Evolutionary conservation across 2,113 vertebrate species (phyloP), one percentile per base, ranked within the genome.

Genomic region (Aldabrachelys gigantea): DNA sequence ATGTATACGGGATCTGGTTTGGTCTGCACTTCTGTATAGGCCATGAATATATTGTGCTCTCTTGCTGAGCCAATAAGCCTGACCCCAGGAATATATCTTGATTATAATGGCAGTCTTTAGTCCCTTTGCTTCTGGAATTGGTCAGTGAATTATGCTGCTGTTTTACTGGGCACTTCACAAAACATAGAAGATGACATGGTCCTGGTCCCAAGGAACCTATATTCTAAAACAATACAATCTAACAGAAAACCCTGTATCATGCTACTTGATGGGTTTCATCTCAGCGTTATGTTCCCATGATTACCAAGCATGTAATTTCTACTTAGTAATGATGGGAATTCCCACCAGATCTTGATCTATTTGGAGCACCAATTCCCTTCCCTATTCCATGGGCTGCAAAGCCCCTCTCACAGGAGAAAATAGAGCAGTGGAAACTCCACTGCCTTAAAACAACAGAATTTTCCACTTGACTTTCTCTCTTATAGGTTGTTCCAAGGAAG

Each of bases 391-490:
- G 53, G 5, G 81, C 19, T 8, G 25, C n/a, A 8, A 9, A n/a
- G n/a, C 8, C 35, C 38, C 24, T 24, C 22, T 41, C 38, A 41
- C 19, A 41, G 38, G 38, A 75, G 38, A 75, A 41, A 88, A 89
- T 59, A 82, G 90, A 91, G 65, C 24, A 81, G 62, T 22, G 85
- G 56, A 94, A 96, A 92, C 80, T 17, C 50, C 75, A 86, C 62
- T 89, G 35, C 84, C 79, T 89, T 84, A 85, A 83, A 96, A 89
- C 38, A 95, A 5, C 62, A 85, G 44, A 50, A 83, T 75, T 89
- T 96, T 95, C 44, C 79, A 93, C 85, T 89, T 89, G 86, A 83
- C 92, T 96, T n/a, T 50, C 88, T 94, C 91, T 92, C 89, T 78
- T 94, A 89, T 92, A 75, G 14, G 84, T 95, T 91, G 6, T 92